Conservation (phyloP, 2,797 vertebrate species). For the Phyllotis vaccarum region DNA sequence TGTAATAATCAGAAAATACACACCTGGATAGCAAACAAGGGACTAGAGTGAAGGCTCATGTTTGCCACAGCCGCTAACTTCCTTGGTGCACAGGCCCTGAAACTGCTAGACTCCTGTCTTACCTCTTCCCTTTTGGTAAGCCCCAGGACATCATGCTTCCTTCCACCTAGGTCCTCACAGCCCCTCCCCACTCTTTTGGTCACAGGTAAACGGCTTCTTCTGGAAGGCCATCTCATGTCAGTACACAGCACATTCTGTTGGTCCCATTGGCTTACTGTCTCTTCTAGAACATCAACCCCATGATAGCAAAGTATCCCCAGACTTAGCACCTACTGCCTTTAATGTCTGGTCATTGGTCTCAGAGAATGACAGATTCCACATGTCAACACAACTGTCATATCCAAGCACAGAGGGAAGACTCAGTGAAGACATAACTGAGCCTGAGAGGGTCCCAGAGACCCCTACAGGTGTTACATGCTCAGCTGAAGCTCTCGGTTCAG, state of each 20-base stretch:
- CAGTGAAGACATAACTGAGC: background rate
- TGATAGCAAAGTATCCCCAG: background rate
- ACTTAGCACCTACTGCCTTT: background rate
- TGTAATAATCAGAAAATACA: slow-evolving; percentile 1
- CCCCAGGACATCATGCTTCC: background rate
- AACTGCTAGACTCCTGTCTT: background rate
- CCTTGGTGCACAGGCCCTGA: background rate
- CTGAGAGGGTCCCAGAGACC: background rate
- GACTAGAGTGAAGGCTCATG: background rate
- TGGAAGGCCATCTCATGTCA: background rate
- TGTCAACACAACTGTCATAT: background rate
- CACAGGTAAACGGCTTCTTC: background rate
- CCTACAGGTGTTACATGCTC: background rate
- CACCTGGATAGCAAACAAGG: background rate
- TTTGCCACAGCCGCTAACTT: background rate
- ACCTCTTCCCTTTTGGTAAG: background rate
- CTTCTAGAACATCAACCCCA: background rate
- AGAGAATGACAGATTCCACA: slow-evolving; percentile 7
- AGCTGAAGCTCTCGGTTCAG: background rate
- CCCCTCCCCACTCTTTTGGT: background rate
- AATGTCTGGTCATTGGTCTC: background rate
- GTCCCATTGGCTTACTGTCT: background rate
- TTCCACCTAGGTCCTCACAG: background rate
- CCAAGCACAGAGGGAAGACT: background rate
- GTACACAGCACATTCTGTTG: too few relatives aligned